Conservation (phyloP, 2,888 invertebrate species). For the Zeuzera pyrina region DNA sequence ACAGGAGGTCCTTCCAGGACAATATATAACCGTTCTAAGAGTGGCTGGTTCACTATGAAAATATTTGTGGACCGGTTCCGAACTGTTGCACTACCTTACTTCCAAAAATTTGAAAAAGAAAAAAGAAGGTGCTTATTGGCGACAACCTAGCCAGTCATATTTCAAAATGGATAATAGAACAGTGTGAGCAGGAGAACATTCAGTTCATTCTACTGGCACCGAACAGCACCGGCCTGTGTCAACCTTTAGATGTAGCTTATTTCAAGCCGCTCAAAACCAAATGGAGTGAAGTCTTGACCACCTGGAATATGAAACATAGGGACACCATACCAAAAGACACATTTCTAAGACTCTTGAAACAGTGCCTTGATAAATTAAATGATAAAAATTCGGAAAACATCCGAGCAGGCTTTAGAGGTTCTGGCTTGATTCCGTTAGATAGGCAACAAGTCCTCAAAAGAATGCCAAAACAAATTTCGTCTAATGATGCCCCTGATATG, state of each 20-base stretch:
- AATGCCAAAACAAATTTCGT: too few species aligned
- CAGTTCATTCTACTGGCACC: constrained; percentile 1
- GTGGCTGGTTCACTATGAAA: constrained; percentile 12
- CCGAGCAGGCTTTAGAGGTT: too few species aligned
- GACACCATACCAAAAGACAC: not conserved
- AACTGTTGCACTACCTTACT: constrained; percentile 4
- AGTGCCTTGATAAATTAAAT: not conserved
- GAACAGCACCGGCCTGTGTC: not conserved
- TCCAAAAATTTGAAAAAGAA: constrained; percentile 11
- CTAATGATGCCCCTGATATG: too few species aligned
- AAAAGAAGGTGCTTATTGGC: constrained; percentile 13
- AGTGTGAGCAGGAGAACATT: not conserved
- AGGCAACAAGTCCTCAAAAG: too few species aligned
- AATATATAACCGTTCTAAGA: constrained; percentile 12
- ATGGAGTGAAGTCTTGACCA: not conserved
- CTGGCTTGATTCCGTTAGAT: too few species aligned
- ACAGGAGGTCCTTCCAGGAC: constrained; percentile 10
- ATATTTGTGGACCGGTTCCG: constrained; percentile 13
- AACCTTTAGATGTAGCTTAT: constrained; percentile 4
- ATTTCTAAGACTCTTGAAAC: not conserved
- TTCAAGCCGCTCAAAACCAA: constrained; percentile 1
- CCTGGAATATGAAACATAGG: constrained; percentile 2
- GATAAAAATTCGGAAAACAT: too few species aligned
- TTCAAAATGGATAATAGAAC: constrained; percentile 1
- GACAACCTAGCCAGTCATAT: not conserved